Percentiles rank a stretch among this genome's conserved stretches.
Conservation (phyloP, 2,888 invertebrate species). For the Caradrina clavipalpis region DNA sequence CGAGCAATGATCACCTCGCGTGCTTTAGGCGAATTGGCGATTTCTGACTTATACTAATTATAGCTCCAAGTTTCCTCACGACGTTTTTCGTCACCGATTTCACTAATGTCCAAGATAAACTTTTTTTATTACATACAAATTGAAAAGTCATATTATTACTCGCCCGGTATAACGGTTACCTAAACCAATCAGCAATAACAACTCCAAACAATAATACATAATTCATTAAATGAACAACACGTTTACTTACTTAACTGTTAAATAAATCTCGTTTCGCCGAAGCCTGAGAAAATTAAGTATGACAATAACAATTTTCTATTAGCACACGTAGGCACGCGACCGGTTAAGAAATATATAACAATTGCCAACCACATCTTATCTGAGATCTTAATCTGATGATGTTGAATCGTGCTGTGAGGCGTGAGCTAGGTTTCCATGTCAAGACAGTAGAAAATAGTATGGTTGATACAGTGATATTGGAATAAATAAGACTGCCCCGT, state of each 20-base stretch:
- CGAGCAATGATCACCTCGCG: too few relatives aligned
- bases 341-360: slow-evolving; percentile 48
- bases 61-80: too few relatives aligned
- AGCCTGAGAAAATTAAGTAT: slow-evolving; percentile 55
- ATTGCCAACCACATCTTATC: slow-evolving; percentile 53
- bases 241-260: slow-evolving; percentile 22
- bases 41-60: too few relatives aligned
- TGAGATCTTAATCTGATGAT: slow-evolving; percentile 52
- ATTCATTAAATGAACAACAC: slow-evolving; percentile 33
- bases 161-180: too few relatives aligned
- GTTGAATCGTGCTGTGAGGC: slow-evolving; percentile 41
- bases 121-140: too few relatives aligned
- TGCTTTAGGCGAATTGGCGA: too few relatives aligned
- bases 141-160: too few relatives aligned
- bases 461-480: not conserved
- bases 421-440: slow-evolving; percentile 58
- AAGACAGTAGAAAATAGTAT: slow-evolving; percentile 16
- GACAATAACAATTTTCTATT: slow-evolving; percentile 64
- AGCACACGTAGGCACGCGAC: slow-evolving; percentile 60
- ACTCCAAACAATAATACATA: too few relatives aligned
- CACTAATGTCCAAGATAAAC: too few relatives aligned
- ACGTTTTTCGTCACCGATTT: too few relatives aligned
- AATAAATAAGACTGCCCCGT: too few relatives aligned
- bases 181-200: too few relatives aligned
- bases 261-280: slow-evolving; percentile 27